A percentile compares a stretch with the other conserved stretches of the same genome.
These are phyloP conservation scores for Amblyornis subalaris DNA, from an alignment of 2,113 vertebrate genomes.

Conservation along the genomic window DNA sequence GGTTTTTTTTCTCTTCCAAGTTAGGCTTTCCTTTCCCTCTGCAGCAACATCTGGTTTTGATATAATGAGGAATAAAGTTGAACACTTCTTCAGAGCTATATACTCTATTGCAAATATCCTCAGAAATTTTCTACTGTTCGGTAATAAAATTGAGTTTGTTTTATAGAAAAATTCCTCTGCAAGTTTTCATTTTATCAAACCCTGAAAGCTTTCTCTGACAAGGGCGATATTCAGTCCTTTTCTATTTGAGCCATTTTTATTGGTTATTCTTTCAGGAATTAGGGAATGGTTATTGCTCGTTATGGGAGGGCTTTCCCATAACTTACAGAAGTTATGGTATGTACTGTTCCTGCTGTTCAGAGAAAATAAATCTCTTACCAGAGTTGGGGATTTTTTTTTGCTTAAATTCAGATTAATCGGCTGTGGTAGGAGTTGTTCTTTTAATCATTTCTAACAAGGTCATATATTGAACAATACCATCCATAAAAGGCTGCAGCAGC, in stretches of 20 bases:
- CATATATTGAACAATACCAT: neutral
- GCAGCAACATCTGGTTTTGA: slow-evolving; percentile 7
- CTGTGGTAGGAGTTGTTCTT: neutral
- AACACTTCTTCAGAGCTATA: neutral
- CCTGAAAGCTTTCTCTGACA: neutral
- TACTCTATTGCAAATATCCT: neutral
- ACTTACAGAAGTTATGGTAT: neutral
- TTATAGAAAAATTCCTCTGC: neutral
- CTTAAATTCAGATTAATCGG: neutral
- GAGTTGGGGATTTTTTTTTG: neutral
- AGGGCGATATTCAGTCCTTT: neutral
- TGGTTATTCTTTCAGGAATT: slow-evolving; percentile 9
- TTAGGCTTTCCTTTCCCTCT: neutral
- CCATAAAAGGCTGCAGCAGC: neutral
- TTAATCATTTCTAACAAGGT: slow-evolving; percentile 14
- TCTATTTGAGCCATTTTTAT: neutral
- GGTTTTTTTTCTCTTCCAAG: neutral
- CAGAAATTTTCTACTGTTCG: neutral
- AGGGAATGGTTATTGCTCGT: neutral
- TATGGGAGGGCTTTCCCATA: neutral
- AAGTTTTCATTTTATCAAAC: neutral
- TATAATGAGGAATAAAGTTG: neutral
- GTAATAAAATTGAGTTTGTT: neutral
- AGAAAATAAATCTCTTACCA: neutral
- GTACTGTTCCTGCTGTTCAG: neutral